phyloP scores from a whole-genome alignment of 2,113 vertebrate genomes.

The Pluvialis apricaria region DNA sequence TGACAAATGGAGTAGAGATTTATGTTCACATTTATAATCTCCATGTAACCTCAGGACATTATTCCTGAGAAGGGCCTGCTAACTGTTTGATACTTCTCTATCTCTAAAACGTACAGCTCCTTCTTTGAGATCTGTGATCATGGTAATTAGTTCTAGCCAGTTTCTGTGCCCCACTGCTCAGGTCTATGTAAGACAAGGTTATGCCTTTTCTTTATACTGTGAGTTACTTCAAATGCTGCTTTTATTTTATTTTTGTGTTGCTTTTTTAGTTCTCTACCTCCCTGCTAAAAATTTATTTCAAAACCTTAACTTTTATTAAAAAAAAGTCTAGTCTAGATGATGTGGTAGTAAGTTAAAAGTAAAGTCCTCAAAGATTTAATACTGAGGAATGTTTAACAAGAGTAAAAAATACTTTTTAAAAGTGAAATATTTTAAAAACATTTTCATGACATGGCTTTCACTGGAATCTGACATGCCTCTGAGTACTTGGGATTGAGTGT shows the following conservation, averaged over 20 bases:
- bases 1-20: not conserved
- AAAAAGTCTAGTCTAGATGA: not conserved
- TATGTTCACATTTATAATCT: not conserved
- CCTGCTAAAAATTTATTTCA: not conserved
- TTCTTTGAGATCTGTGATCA: not conserved
- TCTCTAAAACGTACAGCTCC: not conserved
- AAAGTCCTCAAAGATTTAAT: not conserved
- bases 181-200: not conserved
- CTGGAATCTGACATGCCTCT: not conserved
- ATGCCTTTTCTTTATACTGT: not conserved
- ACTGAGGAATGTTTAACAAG: not conserved
- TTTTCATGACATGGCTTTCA: not conserved
- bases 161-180: not conserved
- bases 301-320: not conserved
- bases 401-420: not conserved
- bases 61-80: not conserved
- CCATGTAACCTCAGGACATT: not conserved
- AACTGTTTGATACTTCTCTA: not conserved
- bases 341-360: not conserved
- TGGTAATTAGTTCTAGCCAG: not conserved
- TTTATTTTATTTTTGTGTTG: not conserved
- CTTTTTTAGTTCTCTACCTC: not conserved
- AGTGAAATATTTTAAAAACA: not conserved
- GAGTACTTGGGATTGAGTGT: not conserved
- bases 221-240: not conserved